Conservation (phyloP, 2,888 invertebrate genomes). For the Siphonodentalium dalli region DNA sequence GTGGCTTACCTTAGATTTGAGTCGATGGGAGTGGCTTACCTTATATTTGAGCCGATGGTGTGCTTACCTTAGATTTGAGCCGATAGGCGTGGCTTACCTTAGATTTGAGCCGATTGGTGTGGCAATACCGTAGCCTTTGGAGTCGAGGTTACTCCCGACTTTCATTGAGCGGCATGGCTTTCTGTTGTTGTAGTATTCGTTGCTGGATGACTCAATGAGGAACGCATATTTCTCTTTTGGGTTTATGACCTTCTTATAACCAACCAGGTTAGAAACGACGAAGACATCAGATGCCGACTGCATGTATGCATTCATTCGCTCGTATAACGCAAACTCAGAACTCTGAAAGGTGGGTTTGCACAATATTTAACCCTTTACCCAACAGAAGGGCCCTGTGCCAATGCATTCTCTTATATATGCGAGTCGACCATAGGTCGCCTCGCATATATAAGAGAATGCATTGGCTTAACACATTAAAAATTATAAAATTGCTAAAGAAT, state of each 20-base stretch:
- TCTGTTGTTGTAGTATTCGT: slow-evolving; percentile 85
- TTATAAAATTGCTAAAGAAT: too few relatives aligned
- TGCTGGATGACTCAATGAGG: slow-evolving; percentile 69
- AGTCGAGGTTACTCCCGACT: slow-evolving; percentile 82
- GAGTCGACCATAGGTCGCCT: too few relatives aligned
- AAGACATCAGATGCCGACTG: slow-evolving; percentile 76
- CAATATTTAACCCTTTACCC: too few relatives aligned
- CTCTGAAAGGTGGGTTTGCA: slow-evolving; percentile 71
- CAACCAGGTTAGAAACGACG: slow-evolving; percentile 81
- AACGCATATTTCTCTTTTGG: slow-evolving; percentile 68
- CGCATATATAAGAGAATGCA: too few relatives aligned
- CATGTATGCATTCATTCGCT: slow-evolving; percentile 96
- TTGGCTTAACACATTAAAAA: too few relatives aligned
- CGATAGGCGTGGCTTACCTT: slow-evolving; percentile 19
- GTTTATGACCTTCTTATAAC: slow-evolving; percentile 80
- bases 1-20: not conserved
- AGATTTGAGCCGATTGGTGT: slow-evolving; percentile 52
- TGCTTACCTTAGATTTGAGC: slow-evolving; percentile 24
- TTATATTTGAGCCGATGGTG: not conserved
- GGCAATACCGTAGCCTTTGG: slow-evolving; percentile 92
- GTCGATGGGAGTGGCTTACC: not conserved
- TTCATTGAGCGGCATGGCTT: slow-evolving; percentile 72
- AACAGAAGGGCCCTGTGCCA: too few relatives aligned
- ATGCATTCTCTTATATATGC: too few relatives aligned
- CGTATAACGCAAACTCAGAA: slow-evolving; percentile 85